These are phyloP conservation scores for Eupithecia dodoneata DNA, from an alignment of 2,888 invertebrate species.

Conservation along the genomic window DNA sequence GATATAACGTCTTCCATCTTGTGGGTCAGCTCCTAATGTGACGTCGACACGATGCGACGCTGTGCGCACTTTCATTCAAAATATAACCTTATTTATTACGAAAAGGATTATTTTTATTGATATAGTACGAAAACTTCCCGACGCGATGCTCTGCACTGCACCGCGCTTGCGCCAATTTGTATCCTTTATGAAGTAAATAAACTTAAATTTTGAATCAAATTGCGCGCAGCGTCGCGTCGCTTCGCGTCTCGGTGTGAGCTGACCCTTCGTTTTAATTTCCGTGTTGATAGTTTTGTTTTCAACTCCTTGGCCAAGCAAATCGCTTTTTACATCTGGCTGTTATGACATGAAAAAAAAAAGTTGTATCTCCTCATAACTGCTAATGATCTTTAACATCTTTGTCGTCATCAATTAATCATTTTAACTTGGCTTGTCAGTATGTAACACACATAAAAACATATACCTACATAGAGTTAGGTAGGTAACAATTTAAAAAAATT, in stretches of 20 bases:
- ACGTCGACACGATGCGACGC: too few species aligned
- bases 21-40: too few species aligned
- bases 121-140: too few species aligned
- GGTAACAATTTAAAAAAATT: not conserved
- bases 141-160: too few species aligned
- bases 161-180: too few species aligned
- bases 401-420: conserved; percentile 10
- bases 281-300: conserved; percentile 7
- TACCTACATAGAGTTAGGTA: not conserved
- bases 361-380: not conserved
- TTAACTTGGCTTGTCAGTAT: not conserved
- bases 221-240: too few species aligned
- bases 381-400: not conserved
- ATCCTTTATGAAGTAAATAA: too few species aligned
- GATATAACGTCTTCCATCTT: not conserved
- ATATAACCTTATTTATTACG: too few species aligned
- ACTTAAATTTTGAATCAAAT: too few species aligned
- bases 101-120: too few species aligned
- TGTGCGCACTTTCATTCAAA: too few species aligned
- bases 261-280: not conserved
- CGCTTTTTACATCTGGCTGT: conserved; percentile 2
- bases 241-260: too few species aligned
- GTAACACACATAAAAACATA: not conserved
- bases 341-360: not conserved
- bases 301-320: not conserved